Evolutionary conservation across 2,113 vertebrate species (phyloP), one percentile per base, ranked within the genome.

Genomic region (Rhynchomys soricoides): DNA sequence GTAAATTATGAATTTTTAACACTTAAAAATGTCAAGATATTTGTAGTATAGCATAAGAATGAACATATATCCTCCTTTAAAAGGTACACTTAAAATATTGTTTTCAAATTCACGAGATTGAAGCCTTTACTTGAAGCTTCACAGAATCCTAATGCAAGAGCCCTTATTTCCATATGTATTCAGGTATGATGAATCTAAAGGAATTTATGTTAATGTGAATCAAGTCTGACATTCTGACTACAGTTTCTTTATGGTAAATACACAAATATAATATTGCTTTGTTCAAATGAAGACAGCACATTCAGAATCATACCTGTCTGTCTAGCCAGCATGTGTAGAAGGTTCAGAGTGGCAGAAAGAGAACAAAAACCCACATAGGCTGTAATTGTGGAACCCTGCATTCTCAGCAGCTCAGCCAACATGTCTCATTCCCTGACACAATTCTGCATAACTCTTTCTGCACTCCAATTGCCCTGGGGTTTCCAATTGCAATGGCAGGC

Each of bases 301-400:
- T 87, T 95, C 74, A 92, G 85, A 96, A 90, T 91, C 96, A 40
- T 94, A 68, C 93, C 81, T 94, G 8, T 83, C 43, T 96, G 0
- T 91, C 95, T 89, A 87, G 43, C 86, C 70, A 40, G 68, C 85
- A 95, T 97, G 97, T 97, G 87, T 93, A 94, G 82, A 68, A 78
- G 48, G 57, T 79, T n/a, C 22, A 89, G 83, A 93, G 9, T 83
- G 5, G 43, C 1, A 82, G 34, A 29, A 29, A 4, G 7, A 26
- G 2, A n/a, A 71, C 43, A 19, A 34, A 59, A 66, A 88, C 21
- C n/a, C 26, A 64, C 45, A 15, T 8, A 73, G 66, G 4, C 3
- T 62, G 31, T 29, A 88, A 68, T 7, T 62, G 26, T 86, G 6
- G 24, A 64, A 71, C 37, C n/a, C 73, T 85, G 1, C 16, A 79